Percentiles rank a stretch among this genome's conserved stretches.
Conservation (phyloP, 2,113 vertebrate genomes). For the Gopherus evgoodei region DNA sequence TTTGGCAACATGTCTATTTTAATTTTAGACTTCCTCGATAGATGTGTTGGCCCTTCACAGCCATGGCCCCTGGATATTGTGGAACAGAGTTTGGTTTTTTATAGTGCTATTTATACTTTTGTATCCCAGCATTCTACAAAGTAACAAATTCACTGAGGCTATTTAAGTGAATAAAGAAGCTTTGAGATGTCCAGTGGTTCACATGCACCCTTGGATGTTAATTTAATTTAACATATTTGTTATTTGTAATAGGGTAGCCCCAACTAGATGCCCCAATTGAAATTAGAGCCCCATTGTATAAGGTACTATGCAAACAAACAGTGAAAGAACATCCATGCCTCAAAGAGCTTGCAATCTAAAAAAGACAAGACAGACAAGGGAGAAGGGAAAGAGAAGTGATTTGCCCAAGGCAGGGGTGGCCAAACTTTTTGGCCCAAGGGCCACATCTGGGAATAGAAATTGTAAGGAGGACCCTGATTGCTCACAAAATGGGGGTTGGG, state of each 20-base stretch:
- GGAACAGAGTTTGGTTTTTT: constrained; percentile 1
- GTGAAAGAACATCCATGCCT: neutral
- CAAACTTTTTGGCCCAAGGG: too few species aligned
- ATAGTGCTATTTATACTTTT: constrained; percentile 8
- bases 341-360: neutral
- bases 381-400: neutral
- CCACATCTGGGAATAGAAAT: too few species aligned
- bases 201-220: neutral
- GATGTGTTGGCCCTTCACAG: constrained; percentile 61
- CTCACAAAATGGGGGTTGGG: too few species aligned
- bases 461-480: too few species aligned
- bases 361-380: neutral
- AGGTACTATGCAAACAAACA: neutral
- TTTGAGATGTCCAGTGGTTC: neutral
- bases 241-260: neutral
- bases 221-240: neutral
- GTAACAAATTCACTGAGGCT: neutral
- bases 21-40: constrained; percentile 70
- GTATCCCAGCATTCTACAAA: constrained; percentile 21
- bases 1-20: constrained; percentile 70
- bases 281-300: neutral
- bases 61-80: constrained; percentile 41
- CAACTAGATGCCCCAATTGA: neutral
- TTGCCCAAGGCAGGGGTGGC: neutral
- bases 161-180: neutral